These are phyloP conservation scores for Danio albolineatus DNA, from an alignment of 2,797 vertebrate genomes.

Conservation along the genomic window DNA sequence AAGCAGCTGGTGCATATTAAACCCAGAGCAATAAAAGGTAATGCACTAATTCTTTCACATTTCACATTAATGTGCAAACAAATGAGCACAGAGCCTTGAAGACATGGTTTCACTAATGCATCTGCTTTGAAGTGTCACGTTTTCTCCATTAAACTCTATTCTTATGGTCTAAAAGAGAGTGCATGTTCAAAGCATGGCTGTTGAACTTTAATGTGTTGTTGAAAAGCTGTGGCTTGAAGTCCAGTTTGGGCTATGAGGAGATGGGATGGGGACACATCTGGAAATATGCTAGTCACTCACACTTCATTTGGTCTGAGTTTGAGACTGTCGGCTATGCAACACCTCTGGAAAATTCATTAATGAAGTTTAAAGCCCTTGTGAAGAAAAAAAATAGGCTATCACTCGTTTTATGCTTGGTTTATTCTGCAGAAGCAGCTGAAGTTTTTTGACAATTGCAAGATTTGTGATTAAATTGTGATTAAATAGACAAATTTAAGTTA, in stretches of 20 bases:
- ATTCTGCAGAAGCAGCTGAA: neutral
- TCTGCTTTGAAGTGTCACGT: slow-evolving; percentile 2
- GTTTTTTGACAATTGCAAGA: too few species aligned
- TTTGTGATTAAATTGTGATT: too few species aligned
- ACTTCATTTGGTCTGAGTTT: slow-evolving; percentile 5
- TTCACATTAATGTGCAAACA: slow-evolving; percentile 27
- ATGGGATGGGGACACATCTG: slow-evolving; percentile 23
- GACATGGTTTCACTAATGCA: neutral
- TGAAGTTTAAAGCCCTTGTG: neutral
- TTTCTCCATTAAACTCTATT: slow-evolving; percentile 45
- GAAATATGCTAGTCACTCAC: slow-evolving; percentile 16
- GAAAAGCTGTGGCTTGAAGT: slow-evolving; percentile 14
- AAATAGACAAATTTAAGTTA: too few species aligned
- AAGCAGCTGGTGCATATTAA: slow-evolving; percentile 35
- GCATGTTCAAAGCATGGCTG: slow-evolving; percentile 10
- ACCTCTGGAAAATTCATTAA: slow-evolving; percentile 17
- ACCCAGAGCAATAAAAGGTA: neutral
- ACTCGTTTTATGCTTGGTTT: neutral
- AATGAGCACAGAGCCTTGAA: slow-evolving; percentile 9
- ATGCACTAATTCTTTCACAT: neutral
- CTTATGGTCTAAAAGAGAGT: slow-evolving; percentile 7
- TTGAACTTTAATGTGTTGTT: slow-evolving; percentile 8
- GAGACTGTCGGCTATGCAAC: neutral
- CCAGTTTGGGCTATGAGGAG: neutral
- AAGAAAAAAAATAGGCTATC: neutral